Percentiles rank a stretch among this genome's conserved stretches.
Evolutionary conservation across 2,797 vertebrate species (phyloP).

Genomic region (Coendou prehensilis): DNA sequence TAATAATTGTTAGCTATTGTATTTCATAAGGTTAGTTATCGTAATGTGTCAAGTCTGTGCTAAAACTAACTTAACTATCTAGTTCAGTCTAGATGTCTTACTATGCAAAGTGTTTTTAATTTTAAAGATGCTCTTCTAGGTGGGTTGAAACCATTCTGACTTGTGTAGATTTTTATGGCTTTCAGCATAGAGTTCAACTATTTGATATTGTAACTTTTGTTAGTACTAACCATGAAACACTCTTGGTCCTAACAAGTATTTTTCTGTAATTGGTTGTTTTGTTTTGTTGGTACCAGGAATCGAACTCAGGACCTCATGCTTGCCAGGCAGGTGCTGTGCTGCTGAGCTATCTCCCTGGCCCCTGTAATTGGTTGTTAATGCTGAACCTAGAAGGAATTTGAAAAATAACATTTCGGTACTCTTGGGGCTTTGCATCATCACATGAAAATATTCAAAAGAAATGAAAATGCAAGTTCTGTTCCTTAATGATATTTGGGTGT

Average conservation of each 20-base stretch:
- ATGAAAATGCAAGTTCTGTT: constrained; percentile 8
- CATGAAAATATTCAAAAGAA: constrained; percentile 21
- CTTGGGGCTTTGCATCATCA: not conserved
- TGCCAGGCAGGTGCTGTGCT: too few species aligned
- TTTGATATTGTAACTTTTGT: constrained; percentile 44
- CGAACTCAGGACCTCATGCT: too few species aligned
- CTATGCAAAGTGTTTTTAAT: constrained; percentile 42
- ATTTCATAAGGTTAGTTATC: constrained; percentile 33
- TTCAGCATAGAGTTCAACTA: not conserved
- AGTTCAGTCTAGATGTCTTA: not conserved
- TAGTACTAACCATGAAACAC: not conserved
- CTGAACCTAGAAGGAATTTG: constrained; percentile 51
- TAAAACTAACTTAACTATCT: not conserved
- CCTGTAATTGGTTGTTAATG: constrained; percentile 1
- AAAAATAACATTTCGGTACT: constrained; percentile 33
- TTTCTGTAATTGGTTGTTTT: not conserved
- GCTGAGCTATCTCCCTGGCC: too few species aligned
- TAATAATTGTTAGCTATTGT: constrained; percentile 10
- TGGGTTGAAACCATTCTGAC: constrained; percentile 19
- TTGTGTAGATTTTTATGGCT: constrained; percentile 10
- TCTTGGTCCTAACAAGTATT: not conserved
- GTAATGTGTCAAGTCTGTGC: not conserved
- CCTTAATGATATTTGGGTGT: not conserved
- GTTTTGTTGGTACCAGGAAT: too few species aligned
- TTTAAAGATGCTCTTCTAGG: not conserved